These are phyloP conservation scores for Zoanthus gigantus DNA, from an alignment of 92 coral and sea anemone species.

Conservation along the genomic window DNA sequence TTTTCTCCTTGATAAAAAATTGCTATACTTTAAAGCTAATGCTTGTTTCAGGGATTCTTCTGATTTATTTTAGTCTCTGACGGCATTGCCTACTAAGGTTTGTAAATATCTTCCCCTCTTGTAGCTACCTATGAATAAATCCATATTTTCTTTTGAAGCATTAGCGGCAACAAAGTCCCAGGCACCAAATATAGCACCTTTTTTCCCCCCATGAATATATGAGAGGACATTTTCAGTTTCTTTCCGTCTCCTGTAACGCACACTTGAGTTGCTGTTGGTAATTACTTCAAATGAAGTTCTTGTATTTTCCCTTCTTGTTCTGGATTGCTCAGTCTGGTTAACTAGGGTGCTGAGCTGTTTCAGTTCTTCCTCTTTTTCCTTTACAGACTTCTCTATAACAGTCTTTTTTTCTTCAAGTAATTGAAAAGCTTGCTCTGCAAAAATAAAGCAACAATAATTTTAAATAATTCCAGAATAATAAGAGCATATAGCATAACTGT, in stretches of 20 bases:
- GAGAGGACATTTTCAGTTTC: slow-evolving; percentile 37
- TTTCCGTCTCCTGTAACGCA: not conserved
- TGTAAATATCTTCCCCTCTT: slow-evolving; percentile 70
- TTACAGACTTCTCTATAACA: not conserved
- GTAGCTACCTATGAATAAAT: slow-evolving; percentile 62
- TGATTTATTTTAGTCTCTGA: slow-evolving; percentile 42
- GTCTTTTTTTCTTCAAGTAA: not conserved
- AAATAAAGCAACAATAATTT: slow-evolving; percentile 4
- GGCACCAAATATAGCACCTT: slow-evolving; percentile 72
- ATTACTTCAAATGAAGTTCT: slow-evolving; percentile 58
- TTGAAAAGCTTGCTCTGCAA: not conserved
- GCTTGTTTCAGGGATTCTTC: slow-evolving; percentile 77
- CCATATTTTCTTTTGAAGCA: slow-evolving; percentile 56
- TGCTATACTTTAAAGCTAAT: slow-evolving; percentile 58
- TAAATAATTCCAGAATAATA: not conserved
- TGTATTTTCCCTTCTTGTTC: slow-evolving; percentile 41
- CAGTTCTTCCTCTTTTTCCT: slow-evolving; percentile 36
- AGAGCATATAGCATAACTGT: not conserved
- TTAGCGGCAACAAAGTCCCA: slow-evolving; percentile 71
- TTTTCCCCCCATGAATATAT: slow-evolving; percentile 68
- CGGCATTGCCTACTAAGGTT: slow-evolving; percentile 73
- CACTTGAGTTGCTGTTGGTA: not conserved
- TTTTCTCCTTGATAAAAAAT: slow-evolving; percentile 53
- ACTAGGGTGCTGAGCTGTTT: slow-evolving; percentile 39
- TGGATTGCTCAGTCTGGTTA: slow-evolving; percentile 40